Conservation (phyloP, 2,888 invertebrate genomes). For the Ophion ventricosus region DNA sequence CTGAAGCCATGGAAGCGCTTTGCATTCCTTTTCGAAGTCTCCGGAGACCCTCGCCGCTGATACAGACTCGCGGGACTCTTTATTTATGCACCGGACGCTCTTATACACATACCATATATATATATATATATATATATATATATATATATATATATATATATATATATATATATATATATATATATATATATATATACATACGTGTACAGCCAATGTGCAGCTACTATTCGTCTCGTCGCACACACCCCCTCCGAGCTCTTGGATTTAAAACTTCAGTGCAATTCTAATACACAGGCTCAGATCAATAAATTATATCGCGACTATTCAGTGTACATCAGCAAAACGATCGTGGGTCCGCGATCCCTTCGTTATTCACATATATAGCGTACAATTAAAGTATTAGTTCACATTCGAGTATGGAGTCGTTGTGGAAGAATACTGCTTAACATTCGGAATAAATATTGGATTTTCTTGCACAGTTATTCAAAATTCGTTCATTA, state of each 20-base stretch:
- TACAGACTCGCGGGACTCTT: slow-evolving; percentile 70
- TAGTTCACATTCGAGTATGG: not conserved
- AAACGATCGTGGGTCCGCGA: slow-evolving; percentile 21
- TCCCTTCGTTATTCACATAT: slow-evolving; percentile 23
- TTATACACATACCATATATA: slow-evolving; percentile 14
- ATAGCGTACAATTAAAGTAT: slow-evolving; percentile 15
- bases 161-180: not conserved
- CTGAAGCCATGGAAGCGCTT: slow-evolving; percentile 73
- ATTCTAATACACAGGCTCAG: slow-evolving; percentile 56
- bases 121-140: not conserved
- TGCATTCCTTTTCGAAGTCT: slow-evolving; percentile 79
- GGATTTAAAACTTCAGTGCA: slow-evolving; percentile 48
- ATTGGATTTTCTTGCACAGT: not conserved
- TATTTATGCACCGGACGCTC: slow-evolving; percentile 67
- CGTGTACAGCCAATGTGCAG: slow-evolving; percentile 26
- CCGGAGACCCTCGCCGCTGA: slow-evolving; percentile 68
- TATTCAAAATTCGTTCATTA: no score
- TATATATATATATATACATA: no score
- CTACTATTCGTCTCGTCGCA: slow-evolving; percentile 44
- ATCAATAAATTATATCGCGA: slow-evolving; percentile 47
- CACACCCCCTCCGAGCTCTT: slow-evolving; percentile 6
- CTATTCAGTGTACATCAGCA: slow-evolving; percentile 29
- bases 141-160: not conserved
- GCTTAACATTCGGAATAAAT: not conserved
- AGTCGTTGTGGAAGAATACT: not conserved